Evolutionary conservation across 1,140 invertebrate species (phyloP).

Genomic region (Zeugodacus cucurbitae): DNA sequence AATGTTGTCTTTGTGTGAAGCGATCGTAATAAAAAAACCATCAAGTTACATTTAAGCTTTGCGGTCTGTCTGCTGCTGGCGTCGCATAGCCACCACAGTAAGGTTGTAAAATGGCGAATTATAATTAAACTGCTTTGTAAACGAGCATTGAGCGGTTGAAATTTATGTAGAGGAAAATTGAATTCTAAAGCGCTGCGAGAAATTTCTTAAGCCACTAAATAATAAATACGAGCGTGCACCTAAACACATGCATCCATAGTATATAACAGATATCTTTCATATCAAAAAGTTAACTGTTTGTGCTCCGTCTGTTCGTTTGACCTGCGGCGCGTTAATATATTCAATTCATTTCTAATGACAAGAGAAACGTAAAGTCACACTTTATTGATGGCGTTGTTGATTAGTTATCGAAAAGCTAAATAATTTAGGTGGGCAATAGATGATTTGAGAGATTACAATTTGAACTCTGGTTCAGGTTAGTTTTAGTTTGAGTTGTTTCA

Average conservation of each 20-base stretch:
- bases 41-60: not conserved
- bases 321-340: not conserved
- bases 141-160: not conserved
- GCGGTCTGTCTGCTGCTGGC: not conserved
- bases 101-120: not conserved
- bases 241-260: not conserved
- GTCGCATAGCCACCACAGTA: not conserved
- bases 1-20: not conserved
- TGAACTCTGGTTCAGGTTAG: no score
- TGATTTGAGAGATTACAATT: no score
- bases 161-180: constrained; percentile 26
- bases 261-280: not conserved
- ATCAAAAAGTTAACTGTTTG: not conserved
- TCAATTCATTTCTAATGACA: not conserved
- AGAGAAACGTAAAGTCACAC: not conserved
- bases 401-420: not conserved
- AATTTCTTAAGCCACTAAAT: not conserved
- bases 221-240: not conserved
- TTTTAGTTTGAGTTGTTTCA: no score
- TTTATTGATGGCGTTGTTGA: not conserved
- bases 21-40: not conserved
- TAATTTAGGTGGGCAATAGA: no score
- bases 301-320: not conserved
- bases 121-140: constrained; percentile 21
- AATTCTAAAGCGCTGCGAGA: not conserved